Evolutionary conservation across 1,140 invertebrate species (phyloP), one percentile per base, ranked within the genome.

Genomic region (Polypedilum pembai): DNA sequence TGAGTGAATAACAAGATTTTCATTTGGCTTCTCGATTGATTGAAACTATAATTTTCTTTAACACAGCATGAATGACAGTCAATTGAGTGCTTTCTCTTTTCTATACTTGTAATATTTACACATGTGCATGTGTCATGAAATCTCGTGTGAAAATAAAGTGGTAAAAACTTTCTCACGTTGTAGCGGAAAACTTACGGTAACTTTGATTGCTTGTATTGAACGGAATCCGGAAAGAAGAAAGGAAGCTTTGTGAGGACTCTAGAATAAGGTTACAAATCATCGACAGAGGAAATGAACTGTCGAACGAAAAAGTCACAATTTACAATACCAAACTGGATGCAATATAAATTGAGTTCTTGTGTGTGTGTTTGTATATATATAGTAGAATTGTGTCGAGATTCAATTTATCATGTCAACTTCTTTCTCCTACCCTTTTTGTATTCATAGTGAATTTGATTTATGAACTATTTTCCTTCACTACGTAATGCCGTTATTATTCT

Each of bases 341-440:
- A 33, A 33, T 33, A 33, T 33, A 56, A 56, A 56, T 4, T 56
- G 45, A 12, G 45, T 56, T 4, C 12, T 56, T 56, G 5, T 33
- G 24, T 33, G 5, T 33, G 5, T 56, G 12, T 12, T 4, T 12
- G 12, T 15, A 15, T 4, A 56, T 56, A 15, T 56, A 12, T 2
- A 15, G 45, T n/a, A 12, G n/a, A 56, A n/a, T 56, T 56, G 45
- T 56, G n/a, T n/a, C 3, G 45, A 56, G 45, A 56, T 56, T 15
- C 45, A 56, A 56, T 56, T 56, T 56, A 56, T 56, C 45, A 56
- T 56, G 45, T 56, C 45, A 56, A 56, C 12, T n/a, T 45, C 24
- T 33, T 5, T 33, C 24, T 33, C 24, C 5, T 5, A 3, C 24
- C 5, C 24, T 33, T 33, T 5, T 33, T 33, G 24, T 33, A 33